Evolutionary conservation across 2,888 invertebrate genomes (phyloP).

Genomic region (Chironomus tentans): DNA sequence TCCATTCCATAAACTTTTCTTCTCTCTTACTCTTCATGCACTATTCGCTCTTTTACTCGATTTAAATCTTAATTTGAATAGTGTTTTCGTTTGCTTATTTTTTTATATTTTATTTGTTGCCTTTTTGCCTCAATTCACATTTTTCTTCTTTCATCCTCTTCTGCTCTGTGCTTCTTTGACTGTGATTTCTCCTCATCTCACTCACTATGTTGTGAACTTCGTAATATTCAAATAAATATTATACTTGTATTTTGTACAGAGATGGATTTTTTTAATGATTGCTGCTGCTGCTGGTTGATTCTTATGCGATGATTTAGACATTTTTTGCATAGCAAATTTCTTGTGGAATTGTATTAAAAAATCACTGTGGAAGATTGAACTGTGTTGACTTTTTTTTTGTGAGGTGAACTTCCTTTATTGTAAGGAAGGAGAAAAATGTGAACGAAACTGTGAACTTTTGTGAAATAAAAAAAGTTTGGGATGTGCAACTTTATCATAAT

Average conservation of each 20-base stretch:
- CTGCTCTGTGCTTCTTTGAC: background rate
- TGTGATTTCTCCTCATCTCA: background rate
- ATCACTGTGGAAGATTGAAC: too few species aligned
- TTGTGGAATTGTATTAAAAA: too few species aligned
- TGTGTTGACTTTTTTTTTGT: too few species aligned
- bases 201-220: background rate
- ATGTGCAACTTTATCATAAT: too few species aligned
- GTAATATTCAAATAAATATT: background rate
- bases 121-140: background rate
- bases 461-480: too few species aligned
- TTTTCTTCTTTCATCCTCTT: background rate
- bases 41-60: background rate
- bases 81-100: background rate
- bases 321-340: too few species aligned
- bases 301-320: too few species aligned
- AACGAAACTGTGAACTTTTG: too few species aligned
- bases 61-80: conserved; percentile 24
- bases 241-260: background rate
- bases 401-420: too few species aligned
- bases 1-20: conserved; percentile 3
- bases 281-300: too few species aligned
- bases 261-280: background rate
- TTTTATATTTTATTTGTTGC: background rate
- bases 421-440: too few species aligned
- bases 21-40: background rate